These are phyloP conservation scores for Andrena hattorfiana DNA, from an alignment of 2,888 invertebrate species.

Conservation along the genomic window DNA sequence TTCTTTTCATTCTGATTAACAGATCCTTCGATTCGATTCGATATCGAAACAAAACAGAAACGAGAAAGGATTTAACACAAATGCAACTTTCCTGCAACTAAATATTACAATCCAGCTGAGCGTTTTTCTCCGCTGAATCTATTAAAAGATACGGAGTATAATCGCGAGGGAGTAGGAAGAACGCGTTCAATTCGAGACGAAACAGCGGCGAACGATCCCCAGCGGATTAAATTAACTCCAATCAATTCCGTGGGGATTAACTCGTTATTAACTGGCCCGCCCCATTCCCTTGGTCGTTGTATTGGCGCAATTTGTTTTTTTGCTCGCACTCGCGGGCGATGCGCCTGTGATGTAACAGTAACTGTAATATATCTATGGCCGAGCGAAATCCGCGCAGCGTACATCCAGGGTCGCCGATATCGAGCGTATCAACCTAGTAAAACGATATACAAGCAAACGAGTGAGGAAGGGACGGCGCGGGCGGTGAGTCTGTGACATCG, in stretches of 20 bases:
- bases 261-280: constrained; percentile 1
- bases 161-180: not conserved
- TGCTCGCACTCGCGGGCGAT: not conserved
- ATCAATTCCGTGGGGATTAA: not conserved
- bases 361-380: constrained; percentile 19
- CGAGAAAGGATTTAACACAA: too few species aligned
- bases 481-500: constrained; percentile 70
- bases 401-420: constrained; percentile 38
- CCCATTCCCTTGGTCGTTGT: not conserved
- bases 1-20: too few species aligned
- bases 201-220: not conserved
- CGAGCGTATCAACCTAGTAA: constrained; percentile 61
- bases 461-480: constrained; percentile 30
- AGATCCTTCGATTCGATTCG: too few species aligned
- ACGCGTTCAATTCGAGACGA: not conserved
- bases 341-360: not conserved
- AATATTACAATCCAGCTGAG: not conserved
- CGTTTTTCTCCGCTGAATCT: not conserved
- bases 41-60: too few species aligned
- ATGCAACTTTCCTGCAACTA: too few species aligned
- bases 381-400: constrained; percentile 29
- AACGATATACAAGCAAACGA: constrained; percentile 61
- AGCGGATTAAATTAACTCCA: constrained; percentile 12
- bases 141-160: not conserved
- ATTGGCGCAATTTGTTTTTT: constrained; percentile 16